Evolutionary conservation across 2,888 invertebrate species (phyloP).

Genomic region (Diarsia brunnea): DNA sequence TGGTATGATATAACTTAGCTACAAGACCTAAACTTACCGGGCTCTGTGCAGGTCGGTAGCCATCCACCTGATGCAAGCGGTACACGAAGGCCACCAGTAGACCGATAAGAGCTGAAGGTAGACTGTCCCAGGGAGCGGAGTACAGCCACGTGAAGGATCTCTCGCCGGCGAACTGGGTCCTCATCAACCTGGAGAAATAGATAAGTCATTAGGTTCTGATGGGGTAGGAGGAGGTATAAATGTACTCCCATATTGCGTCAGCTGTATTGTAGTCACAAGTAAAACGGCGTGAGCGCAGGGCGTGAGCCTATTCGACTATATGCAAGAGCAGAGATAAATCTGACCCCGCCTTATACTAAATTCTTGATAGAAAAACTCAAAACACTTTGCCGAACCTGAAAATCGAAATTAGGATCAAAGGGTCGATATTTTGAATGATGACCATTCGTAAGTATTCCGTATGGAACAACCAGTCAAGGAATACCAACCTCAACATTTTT

Average conservation of each 20-base stretch:
- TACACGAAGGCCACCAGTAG: conserved; percentile 75
- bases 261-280: neutral
- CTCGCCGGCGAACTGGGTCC: conserved; percentile 69
- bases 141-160: conserved; percentile 79
- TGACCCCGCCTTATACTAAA: no score
- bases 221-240: no score
- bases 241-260: neutral
- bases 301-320: no score
- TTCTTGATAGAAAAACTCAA: no score
- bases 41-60: conserved; percentile 66
- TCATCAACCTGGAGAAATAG: conserved; percentile 69
- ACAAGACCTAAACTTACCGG: conserved; percentile 61
- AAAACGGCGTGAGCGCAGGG: no score
- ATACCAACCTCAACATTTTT: no score
- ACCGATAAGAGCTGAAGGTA: conserved; percentile 78
- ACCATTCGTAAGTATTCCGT: no score
- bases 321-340: no score
- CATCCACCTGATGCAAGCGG: conserved; percentile 65
- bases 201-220: neutral
- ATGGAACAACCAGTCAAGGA: no score
- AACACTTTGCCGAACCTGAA: no score
- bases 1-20: neutral
- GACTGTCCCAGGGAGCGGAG: conserved; percentile 79
- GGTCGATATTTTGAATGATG: no score
- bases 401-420: no score